Evolutionary conservation across 2,113 vertebrate species (phyloP), one percentile per base, ranked within the genome.

Genomic region (Mustelus asterias): DNA sequence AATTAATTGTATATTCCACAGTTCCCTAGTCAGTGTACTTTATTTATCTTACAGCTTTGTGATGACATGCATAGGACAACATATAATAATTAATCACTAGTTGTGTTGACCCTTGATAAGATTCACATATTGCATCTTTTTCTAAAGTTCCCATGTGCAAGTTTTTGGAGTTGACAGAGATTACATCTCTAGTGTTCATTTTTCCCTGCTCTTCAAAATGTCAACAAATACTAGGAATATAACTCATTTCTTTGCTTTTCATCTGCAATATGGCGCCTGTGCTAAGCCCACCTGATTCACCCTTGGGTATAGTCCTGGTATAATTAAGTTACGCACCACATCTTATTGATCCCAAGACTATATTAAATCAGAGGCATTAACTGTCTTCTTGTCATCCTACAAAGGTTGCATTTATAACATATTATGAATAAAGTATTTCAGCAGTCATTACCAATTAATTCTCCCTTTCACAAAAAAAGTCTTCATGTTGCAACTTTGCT

Each of bases 401-500:
- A 95, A 72, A 72, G 22, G 44, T 14, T 95, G 67, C 94, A 95
- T 72, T 95, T 33, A 72, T 95, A 76, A 26, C 67, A 29, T 60
- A 90, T 33, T 90, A 29, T 29, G 22, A 94, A 41, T 44, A 26
- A 44, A 70, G 2, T 54, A 72, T 70, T 72, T 26, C 29, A 44
- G 37, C 37, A 95, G 44, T 72, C 65, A 44, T 76, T 95, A 54
- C 65, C 94, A 95, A 29, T 95, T 95, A 48, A 72, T 29, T 2
- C 24, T 70, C n/a, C 92, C 63, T 41, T 94, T 94, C 18, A 33
- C 93, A 93, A 37, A 93, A 93, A 72, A 95, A 95, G 24, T 76
- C 67, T 76, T 95, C 41, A 54, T 67, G 65, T 94, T 94, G 9
- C 70, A 65, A 94, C 94, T 24, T 95, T 29, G 44, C 41, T 54